phyloP scores from a whole-genome alignment of 2,888 invertebrate genomes.

The Incurvaria masculella region DNA sequence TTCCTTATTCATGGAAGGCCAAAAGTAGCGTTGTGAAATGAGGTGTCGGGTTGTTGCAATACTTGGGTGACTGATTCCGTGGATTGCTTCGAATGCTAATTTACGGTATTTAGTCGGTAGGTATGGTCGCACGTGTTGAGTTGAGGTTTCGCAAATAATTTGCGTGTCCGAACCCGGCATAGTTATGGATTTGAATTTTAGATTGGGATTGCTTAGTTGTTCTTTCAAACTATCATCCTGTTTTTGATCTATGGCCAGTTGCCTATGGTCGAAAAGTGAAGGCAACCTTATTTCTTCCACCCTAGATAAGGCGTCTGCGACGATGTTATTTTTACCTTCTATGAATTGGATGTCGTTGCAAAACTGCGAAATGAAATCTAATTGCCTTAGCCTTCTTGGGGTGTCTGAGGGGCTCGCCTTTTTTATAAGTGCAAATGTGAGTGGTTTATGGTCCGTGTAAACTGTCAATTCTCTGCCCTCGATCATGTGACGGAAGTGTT shows the following conservation, averaged over 20 bases:
- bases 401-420: conserved; percentile 5
- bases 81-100: conserved; percentile 12
- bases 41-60: conserved; percentile 5
- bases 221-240: neutral
- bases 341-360: conserved; percentile 23
- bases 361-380: conserved; percentile 19
- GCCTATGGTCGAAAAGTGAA: conserved; percentile 4
- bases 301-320: conserved; percentile 21
- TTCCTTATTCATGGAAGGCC: conserved; percentile 10
- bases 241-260: conserved; percentile 2
- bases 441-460: conserved; percentile 14
- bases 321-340: conserved; percentile 17
- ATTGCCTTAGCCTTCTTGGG: conserved; percentile 8
- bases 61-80: conserved; percentile 12
- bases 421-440: conserved; percentile 10
- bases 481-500: conserved; percentile 1
- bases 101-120: conserved; percentile 13
- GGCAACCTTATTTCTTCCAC: conserved; percentile 7
- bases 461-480: conserved; percentile 7
- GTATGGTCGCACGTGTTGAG: conserved; percentile 11
- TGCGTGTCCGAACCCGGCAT: neutral
- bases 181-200: conserved; percentile 1
- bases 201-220: conserved; percentile 3
- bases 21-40: conserved; percentile 4
- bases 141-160: conserved; percentile 5